Conservation (phyloP, 2,888 invertebrate species). For the Camponotus fellah region DNA sequence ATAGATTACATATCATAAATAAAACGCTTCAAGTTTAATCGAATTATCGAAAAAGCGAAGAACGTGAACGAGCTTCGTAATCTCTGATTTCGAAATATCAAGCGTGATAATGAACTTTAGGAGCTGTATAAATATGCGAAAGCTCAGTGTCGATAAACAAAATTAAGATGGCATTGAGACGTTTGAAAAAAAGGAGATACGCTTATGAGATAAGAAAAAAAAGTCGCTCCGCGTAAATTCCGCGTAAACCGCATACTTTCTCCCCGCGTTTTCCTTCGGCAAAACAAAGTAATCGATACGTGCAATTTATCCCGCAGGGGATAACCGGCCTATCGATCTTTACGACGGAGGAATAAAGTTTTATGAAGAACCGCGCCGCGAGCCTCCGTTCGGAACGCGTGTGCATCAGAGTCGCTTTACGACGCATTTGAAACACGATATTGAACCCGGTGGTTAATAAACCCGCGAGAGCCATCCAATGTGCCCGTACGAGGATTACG, state of each 20-base stretch:
- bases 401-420: constrained; percentile 17
- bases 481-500: not conserved
- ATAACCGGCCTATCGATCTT: constrained; percentile 16
- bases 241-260: not conserved
- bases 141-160: not conserved
- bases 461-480: not conserved
- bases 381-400: not conserved
- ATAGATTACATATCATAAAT: not conserved
- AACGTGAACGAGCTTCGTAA: not conserved
- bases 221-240: not conserved
- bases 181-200: not conserved
- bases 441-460: constrained; percentile 30
- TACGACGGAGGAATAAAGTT: constrained; percentile 32
- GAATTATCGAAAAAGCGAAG: not conserved
- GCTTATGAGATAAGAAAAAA: not conserved
- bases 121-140: not conserved
- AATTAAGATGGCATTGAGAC: not conserved
- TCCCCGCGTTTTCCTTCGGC: not conserved
- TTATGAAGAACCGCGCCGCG: constrained; percentile 26
- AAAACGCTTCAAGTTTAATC: not conserved
- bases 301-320: not conserved
- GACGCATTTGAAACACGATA: constrained; percentile 33
- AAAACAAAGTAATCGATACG: constrained; percentile 33
- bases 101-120: not conserved
- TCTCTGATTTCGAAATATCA: not conserved